Base-by-base conservation (phyloP, 2,797 vertebrate genomes). In the Arrhamphus sclerolepis region DNA sequence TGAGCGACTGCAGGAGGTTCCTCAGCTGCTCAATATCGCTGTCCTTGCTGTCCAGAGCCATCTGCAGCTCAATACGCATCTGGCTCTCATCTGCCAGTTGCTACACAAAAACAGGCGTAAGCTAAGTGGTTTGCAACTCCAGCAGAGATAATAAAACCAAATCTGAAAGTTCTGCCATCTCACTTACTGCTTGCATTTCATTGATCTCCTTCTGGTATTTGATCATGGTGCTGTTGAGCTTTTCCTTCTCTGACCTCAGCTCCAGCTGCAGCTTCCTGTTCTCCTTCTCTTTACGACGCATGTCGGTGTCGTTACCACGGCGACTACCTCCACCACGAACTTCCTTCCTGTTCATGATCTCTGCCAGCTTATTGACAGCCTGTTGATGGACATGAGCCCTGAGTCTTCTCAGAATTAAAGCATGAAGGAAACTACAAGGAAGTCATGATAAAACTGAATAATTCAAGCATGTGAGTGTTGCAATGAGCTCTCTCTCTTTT, bases 1-100 rank as follows among this genome's bases (percentile, higher is more conserved):
- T 96, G 61, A 98, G 84, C 7, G 96, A 86, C 81, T 95, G 96
- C 13, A 99, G 91, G 62, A 95, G 95, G 1, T 93, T 94, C 31
- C 97, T 94, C 38, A 99, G 94, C 89, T 99, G 97, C 83, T 99
- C 98, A 13, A 99, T 99, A 82, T 99, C 98, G 0, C 97, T 98
- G 87, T 99, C 97, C 76, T 97, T 98, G 71, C 97, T 99, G 89
- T 99, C 97, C 80, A 99, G 91, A 20, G 96, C 96, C 98, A 99
- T 99, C 90, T 99, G 98, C 55, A 98, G 93, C 84, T 99, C 98
- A 13, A 97, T 94, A 2, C 97, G 93, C 86, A 96, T 94, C 90
- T 96, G 96, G 77, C 95, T 97, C 87, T 99, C 98, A 24, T 99
- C 98, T 1, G 94, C 92, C 75, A 97, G 91, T 98, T 98, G 98